phyloP scores from a whole-genome alignment of 2,888 invertebrate species.

The Lymantria monacha region DNA sequence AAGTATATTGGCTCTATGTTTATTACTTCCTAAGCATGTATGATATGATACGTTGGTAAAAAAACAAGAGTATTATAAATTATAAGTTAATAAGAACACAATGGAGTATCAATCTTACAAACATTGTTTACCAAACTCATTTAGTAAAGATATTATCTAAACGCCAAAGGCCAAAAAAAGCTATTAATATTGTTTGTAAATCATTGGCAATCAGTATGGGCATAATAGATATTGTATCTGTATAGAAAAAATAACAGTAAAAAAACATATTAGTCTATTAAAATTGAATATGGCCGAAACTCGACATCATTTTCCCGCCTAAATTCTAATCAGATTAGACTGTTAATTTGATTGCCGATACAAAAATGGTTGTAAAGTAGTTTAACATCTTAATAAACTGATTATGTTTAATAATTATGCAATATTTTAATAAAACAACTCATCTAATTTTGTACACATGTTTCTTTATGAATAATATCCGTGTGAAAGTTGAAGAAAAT shows the following conservation, averaged over 20 bases:
- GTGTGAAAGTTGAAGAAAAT: too few relatives aligned
- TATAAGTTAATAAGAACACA: too few relatives aligned
- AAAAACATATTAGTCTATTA: constrained; percentile 5
- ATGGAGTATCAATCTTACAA: too few relatives aligned
- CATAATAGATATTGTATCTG: constrained; percentile 3
- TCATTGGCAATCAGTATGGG: neutral
- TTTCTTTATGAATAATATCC: neutral
- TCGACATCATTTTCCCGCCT: constrained; percentile 1
- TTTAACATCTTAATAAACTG: constrained; percentile 4
- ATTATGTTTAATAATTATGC: neutral
- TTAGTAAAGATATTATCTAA: neutral
- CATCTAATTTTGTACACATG: neutral
- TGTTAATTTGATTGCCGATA: constrained; percentile 20
- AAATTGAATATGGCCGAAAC: constrained; percentile 3
- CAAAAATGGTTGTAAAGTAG: constrained; percentile 18
- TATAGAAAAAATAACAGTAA: constrained; percentile 2
- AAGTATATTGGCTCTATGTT: neutral
- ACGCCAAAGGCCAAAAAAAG: neutral
- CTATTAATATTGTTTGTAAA: neutral
- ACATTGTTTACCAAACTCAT: neutral
- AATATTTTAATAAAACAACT: neutral
- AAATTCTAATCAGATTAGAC: constrained; percentile 13
- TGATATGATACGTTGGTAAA: too few relatives aligned
- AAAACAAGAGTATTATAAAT: too few relatives aligned
- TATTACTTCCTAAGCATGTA: too few relatives aligned